Percentiles rank a stretch among this genome's conserved stretches.
phyloP scores from a whole-genome alignment of 2,113 vertebrate species.

The Cryptoleucopteryx plumbea region DNA sequence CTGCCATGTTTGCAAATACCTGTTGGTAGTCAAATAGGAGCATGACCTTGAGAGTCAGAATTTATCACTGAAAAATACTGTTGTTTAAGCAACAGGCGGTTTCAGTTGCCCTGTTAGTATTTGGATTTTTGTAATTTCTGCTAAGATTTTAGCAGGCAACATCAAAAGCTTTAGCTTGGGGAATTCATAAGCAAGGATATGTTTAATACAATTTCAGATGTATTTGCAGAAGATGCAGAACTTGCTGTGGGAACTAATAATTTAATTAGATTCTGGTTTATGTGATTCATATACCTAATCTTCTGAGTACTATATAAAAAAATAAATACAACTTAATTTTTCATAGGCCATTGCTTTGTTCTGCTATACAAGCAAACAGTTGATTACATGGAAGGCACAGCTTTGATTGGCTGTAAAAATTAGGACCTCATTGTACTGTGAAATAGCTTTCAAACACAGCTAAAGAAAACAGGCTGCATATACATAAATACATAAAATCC shows the following conservation, averaged over 20 bases:
- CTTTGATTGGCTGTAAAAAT: slow-evolving; percentile 44
- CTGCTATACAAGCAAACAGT: background rate
- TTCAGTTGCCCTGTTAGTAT: background rate
- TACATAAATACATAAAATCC: background rate
- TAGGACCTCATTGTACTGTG: slow-evolving; percentile 9
- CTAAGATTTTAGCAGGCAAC: slow-evolving; percentile 26
- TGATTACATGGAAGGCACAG: slow-evolving; percentile 17
- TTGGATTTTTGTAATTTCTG: background rate
- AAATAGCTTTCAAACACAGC: slow-evolving; percentile 19
- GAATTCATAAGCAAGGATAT: slow-evolving; percentile 20
- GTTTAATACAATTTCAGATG: slow-evolving; percentile 45
- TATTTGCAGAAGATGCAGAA: slow-evolving; percentile 45
- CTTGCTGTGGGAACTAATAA: slow-evolving; percentile 35
- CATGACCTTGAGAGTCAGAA: background rate
- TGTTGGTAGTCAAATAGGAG: background rate
- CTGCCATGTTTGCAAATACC: background rate
- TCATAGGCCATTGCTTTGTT: slow-evolving; percentile 33
- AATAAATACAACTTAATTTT: slow-evolving; percentile 50
- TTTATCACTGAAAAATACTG: background rate
- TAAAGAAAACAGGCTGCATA: background rate
- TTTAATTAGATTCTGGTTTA: slow-evolving; percentile 55
- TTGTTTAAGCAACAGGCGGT: background rate
- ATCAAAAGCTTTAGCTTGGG: slow-evolving; percentile 34
- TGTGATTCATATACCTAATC: slow-evolving; percentile 44
- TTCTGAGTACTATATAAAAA: slow-evolving; percentile 26